These are phyloP conservation scores for Ooceraea biroi DNA, from an alignment of 1,140 invertebrate species.

Conservation along the genomic window DNA sequence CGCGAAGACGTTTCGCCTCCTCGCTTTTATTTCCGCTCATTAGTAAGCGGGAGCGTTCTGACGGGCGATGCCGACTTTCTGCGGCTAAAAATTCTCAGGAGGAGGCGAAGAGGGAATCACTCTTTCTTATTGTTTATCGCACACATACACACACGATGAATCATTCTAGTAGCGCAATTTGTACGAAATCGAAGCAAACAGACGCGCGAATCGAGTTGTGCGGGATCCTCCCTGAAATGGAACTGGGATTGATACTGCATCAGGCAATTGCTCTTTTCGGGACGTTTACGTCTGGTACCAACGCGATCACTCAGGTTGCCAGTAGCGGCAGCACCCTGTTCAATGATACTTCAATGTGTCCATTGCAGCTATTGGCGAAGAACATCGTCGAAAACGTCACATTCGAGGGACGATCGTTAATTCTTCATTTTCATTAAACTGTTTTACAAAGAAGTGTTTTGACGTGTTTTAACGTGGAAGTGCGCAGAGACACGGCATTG, in stretches of 20 bases:
- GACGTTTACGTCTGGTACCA: slow-evolving; percentile 23
- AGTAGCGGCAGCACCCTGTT: neutral
- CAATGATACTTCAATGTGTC: slow-evolving; percentile 15
- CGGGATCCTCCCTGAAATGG: slow-evolving; percentile 25
- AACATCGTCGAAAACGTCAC: neutral
- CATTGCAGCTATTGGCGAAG: neutral
- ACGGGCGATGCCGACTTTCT: neutral
- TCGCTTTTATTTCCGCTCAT: slow-evolving; percentile 13
- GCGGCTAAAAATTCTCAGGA: neutral
- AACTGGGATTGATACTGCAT: slow-evolving; percentile 65
- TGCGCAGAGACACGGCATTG: neutral
- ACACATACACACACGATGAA: neutral
- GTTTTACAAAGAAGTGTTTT: neutral
- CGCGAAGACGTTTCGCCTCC: neutral
- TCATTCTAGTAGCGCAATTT: slow-evolving; percentile 22
- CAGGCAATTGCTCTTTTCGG: slow-evolving; percentile 28
- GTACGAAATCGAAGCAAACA: slow-evolving; percentile 26
- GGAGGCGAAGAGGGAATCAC: slow-evolving; percentile 10
- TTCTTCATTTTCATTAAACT: neutral
- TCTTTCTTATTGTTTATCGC: slow-evolving; percentile 64
- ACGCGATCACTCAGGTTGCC: neutral
- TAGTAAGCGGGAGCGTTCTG: slow-evolving; percentile 24
- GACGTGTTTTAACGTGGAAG: slow-evolving; percentile 1
- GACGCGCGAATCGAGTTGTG: neutral
- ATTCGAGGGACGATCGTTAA: neutral